phyloP scores from a whole-genome alignment of 2,888 invertebrate genomes.

The Thumatha senex region DNA sequence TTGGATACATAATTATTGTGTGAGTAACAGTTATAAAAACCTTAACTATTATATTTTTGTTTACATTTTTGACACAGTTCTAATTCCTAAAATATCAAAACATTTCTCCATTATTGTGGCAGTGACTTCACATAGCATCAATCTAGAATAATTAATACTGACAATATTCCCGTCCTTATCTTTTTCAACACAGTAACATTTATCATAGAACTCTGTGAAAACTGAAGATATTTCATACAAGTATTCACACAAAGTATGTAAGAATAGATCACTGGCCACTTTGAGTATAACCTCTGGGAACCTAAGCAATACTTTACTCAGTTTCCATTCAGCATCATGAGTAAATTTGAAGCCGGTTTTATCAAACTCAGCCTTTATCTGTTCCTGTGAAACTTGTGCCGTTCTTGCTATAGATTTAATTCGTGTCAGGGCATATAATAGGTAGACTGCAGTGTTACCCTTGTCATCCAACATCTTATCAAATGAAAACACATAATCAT shows the following conservation, averaged over 20 bases:
- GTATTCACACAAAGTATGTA: slow-evolving; percentile 97
- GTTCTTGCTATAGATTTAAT: slow-evolving; percentile 95
- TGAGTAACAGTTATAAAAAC: not conserved
- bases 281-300: slow-evolving; percentile 94
- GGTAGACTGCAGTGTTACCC: slow-evolving; percentile 99
- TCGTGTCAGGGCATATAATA: slow-evolving; percentile 96
- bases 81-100: slow-evolving; percentile 95
- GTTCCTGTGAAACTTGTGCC: slow-evolving; percentile 86
- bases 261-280: slow-evolving; percentile 90
- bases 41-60: not conserved
- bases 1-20: not conserved
- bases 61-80: slow-evolving; percentile 96
- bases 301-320: slow-evolving; percentile 93
- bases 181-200: slow-evolving; percentile 98
- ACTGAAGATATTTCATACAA: slow-evolving; percentile 96
- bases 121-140: slow-evolving; percentile 96
- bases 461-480: slow-evolving; percentile 99
- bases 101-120: slow-evolving; percentile 93
- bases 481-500: slow-evolving; percentile 99
- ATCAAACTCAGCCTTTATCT: slow-evolving; percentile 84
- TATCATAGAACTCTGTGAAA: slow-evolving; percentile 98
- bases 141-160: slow-evolving; percentile 92
- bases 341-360: slow-evolving; percentile 86
- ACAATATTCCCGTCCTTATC: slow-evolving; percentile 91
- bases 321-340: slow-evolving; percentile 97